Conservation (phyloP, 1,140 invertebrate genomes). For the Dinoponera quadriceps region DNA sequence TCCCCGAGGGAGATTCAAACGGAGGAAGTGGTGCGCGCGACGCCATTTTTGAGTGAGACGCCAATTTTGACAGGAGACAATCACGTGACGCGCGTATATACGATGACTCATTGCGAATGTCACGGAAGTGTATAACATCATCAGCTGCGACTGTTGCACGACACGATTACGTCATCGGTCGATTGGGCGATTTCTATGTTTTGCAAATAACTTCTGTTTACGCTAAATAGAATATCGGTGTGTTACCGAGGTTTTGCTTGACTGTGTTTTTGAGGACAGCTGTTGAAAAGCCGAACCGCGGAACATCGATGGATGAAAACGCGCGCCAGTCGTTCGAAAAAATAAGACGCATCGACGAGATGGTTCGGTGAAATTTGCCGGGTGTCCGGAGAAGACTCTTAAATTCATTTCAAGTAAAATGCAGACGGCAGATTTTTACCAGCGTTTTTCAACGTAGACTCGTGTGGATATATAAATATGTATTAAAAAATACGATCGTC, state of each 20-base stretch:
- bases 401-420: too few species aligned
- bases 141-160: background rate
- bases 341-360: too few species aligned
- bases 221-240: background rate
- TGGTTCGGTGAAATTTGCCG: too few species aligned
- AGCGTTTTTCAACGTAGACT: too few species aligned
- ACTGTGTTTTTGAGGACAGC: too few species aligned
- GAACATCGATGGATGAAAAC: too few species aligned
- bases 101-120: constrained; percentile 65
- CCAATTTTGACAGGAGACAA: constrained; percentile 60
- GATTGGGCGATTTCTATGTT: background rate
- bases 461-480: too few species aligned
- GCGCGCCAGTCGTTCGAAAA: too few species aligned
- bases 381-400: too few species aligned
- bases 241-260: background rate
- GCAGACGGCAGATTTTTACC: too few species aligned
- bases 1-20: background rate
- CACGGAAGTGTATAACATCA: background rate
- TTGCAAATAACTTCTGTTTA: background rate
- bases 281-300: too few species aligned
- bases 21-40: constrained; percentile 15
- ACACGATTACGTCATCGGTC: constrained; percentile 33
- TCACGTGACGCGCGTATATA: constrained; percentile 57
- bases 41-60: constrained; percentile 76
- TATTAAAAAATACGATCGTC: too few species aligned